Evolutionary conservation across 2,888 invertebrate species (phyloP).

Genomic region (Leucophora obtusa): DNA sequence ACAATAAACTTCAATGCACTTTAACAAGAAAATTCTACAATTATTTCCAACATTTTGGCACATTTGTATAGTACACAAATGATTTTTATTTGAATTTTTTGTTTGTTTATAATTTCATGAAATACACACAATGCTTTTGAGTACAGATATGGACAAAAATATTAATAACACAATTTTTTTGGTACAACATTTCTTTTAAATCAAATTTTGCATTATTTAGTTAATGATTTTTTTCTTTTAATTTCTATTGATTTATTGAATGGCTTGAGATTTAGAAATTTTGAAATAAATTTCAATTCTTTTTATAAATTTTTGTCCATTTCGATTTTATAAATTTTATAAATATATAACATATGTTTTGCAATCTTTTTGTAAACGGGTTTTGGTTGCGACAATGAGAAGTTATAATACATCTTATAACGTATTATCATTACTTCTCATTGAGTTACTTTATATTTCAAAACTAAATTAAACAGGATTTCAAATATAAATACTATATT

Average conservation of each 20-base stretch:
- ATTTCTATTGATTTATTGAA: slow-evolving; percentile 5
- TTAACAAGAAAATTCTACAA: slow-evolving; percentile 21
- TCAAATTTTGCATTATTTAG: slow-evolving; percentile 12
- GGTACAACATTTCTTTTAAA: neutral
- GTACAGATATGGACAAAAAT: slow-evolving; percentile 52
- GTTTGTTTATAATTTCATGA: slow-evolving; percentile 41
- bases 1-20: slow-evolving; percentile 38
- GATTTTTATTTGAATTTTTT: neutral
- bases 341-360: no score
- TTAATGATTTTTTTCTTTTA: slow-evolving; percentile 1
- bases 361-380: no score
- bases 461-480: no score
- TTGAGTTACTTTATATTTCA: no score
- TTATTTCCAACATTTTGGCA: slow-evolving; percentile 21
- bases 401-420: no score
- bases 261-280: slow-evolving; percentile 33
- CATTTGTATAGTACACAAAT: slow-evolving; percentile 26
- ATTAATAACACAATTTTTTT: neutral
- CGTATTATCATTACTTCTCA: no score
- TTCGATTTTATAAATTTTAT: no score
- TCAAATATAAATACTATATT: no score
- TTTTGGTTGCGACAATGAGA: no score
- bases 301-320: no score
- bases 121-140: slow-evolving; percentile 48
- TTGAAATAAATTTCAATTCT: neutral